Percentiles rank a stretch among this genome's conserved stretches.
Evolutionary conservation across 2,888 invertebrate species (phyloP).

Genomic region (Argyresthia goedartella): DNA sequence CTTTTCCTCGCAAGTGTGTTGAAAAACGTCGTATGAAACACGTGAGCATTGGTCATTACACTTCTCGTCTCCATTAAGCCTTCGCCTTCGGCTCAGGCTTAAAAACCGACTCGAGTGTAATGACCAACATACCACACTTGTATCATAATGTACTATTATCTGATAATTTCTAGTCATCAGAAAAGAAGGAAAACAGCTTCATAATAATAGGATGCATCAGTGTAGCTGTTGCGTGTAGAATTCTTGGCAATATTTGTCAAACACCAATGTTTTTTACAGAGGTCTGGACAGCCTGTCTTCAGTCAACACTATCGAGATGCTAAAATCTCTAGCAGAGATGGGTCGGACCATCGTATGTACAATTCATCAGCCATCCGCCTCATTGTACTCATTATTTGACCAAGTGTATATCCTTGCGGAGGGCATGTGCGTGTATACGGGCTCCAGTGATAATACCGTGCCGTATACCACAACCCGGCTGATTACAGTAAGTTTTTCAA

Average conservation of each 20-base stretch:
- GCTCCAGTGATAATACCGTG: slow-evolving; percentile 83
- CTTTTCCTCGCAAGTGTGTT: too few relatives aligned
- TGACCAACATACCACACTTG: too few relatives aligned
- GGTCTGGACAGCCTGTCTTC: slow-evolving; percentile 92
- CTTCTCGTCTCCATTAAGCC: too few relatives aligned
- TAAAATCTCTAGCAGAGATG: slow-evolving; percentile 81
- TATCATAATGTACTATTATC: too few relatives aligned
- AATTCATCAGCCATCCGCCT: slow-evolving; percentile 95
- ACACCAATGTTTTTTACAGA: slow-evolving; percentile 37
- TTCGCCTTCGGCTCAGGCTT: too few relatives aligned
- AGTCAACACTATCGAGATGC: slow-evolving; percentile 82
- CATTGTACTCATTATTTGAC: slow-evolving; percentile 90
- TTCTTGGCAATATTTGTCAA: not conserved
- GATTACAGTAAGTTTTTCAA: slow-evolving; percentile 82
- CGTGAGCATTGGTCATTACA: too few relatives aligned
- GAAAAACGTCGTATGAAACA: too few relatives aligned
- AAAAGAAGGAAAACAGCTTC: too few relatives aligned
- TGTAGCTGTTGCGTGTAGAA: too few relatives aligned
- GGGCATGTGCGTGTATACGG: slow-evolving; percentile 91
- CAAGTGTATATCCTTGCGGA: slow-evolving; percentile 88
- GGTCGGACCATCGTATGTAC: slow-evolving; percentile 95
- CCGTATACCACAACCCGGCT: slow-evolving; percentile 96
- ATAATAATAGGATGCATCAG: too few relatives aligned
- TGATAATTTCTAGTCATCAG: too few relatives aligned
- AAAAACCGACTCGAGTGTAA: too few relatives aligned